Evolutionary conservation across 1,140 invertebrate species (phyloP), one percentile per base, ranked within the genome.

Genomic region (Drosophila navojoa): DNA sequence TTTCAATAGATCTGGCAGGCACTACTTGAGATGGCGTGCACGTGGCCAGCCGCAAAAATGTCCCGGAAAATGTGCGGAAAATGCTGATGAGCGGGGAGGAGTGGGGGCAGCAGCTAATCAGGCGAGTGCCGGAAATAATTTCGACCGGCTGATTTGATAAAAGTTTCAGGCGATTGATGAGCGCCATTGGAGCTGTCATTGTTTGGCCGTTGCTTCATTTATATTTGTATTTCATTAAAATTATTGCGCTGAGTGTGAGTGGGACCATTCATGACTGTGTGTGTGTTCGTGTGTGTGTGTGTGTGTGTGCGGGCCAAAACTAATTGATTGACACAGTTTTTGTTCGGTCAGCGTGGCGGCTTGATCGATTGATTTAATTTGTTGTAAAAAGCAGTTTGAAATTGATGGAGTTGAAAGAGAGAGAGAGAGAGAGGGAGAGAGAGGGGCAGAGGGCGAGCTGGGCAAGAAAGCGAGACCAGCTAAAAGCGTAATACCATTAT

Each of bases 191-290:
- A 68, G 80, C 79, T 86, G 82, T 86, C 82, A 86, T 82, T 87
- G 69, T 79, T 73, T 70, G 82, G 70, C 53, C 54, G 69, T 44
- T 52, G 84, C 84, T 82, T 72, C 79, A 86, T 86, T 86, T 86
- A 86, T 86, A 86, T 86, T 86, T 86, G 82, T 86, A 89, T 86
- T 86, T 82, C 82, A 86, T 86, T 86, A 86, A 86, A 86, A 86
- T 86, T 86, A 87, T 86, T 87, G 79, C 19, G 60, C 61, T 44
- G 62, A 52, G 42, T 57, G 27, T 40, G n/a, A 44, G 42, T 13
- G 35, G 35, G 35, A 13, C 35, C 35, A 13, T 38, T 38, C 35
- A 38, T 53, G n/a, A n/a, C 19, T 2, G 19, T 22, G 19, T 22
- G 19, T 3, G 3, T 22, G 15, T 49, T n/a, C n/a, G 32, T 50